Percentiles rank a stretch among this genome's conserved stretches.
phyloP scores from a whole-genome alignment of 2,888 invertebrate species.

The Callosobruchus maculatus region DNA sequence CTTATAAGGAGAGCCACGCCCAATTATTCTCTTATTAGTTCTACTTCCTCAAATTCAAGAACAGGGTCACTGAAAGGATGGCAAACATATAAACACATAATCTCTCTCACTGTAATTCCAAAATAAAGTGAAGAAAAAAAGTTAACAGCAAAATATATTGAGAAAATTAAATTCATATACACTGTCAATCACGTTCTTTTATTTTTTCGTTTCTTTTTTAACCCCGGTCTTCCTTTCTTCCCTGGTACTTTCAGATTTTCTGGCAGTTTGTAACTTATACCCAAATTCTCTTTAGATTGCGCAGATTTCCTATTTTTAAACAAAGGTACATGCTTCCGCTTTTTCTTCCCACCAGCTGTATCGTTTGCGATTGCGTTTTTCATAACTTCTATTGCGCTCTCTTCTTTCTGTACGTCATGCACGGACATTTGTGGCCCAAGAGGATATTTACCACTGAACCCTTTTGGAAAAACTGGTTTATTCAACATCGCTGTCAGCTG shows the following conservation, averaged over 20 bases:
- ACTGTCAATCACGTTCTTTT: not conserved
- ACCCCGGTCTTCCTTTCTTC: not conserved
- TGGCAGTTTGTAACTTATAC: not conserved
- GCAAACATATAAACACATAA: too few relatives aligned
- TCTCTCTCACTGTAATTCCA: too few relatives aligned
- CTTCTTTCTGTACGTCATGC: conserved; percentile 27
- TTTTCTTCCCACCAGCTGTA: conserved; percentile 15
- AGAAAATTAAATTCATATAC: not conserved
- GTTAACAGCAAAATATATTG: not conserved
- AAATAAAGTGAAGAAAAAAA: not conserved
- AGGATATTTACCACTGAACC: conserved; percentile 64
- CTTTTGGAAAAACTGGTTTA: conserved; percentile 63
- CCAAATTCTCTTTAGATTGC: not conserved
- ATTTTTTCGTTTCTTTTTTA: not conserved
- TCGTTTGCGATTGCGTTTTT: conserved; percentile 48
- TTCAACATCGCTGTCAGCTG: conserved; percentile 54
- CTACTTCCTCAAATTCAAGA: too few relatives aligned
- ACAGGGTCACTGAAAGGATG: too few relatives aligned
- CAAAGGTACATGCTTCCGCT: conserved; percentile 28
- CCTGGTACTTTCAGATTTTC: not conserved
- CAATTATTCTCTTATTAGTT: too few relatives aligned
- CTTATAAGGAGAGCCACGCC: too few relatives aligned
- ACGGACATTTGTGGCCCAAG: conserved; percentile 34
- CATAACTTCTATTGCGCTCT: conserved; percentile 56
- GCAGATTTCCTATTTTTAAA: conserved; percentile 31